These are phyloP conservation scores for Phaethornis superciliosus DNA, from an alignment of 2,113 vertebrate species.

Conservation along the genomic window DNA sequence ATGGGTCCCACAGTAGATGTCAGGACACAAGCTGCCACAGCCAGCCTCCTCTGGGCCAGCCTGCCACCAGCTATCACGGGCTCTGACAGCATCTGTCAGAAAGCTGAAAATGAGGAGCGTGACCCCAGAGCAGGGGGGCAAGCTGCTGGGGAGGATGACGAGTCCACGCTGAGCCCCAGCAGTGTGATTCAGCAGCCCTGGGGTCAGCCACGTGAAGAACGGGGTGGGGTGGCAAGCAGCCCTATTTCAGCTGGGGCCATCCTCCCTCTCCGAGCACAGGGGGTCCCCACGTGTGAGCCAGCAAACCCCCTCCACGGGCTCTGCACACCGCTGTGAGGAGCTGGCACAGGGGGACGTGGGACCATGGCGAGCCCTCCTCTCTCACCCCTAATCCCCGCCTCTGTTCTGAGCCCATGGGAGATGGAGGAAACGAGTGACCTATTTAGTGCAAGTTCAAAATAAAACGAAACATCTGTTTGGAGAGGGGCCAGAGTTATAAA, in stretches of 20 bases:
- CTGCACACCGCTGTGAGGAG: rapidly evolving
- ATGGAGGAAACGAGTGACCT: slow-evolving; percentile 72
- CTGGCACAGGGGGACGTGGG: neutral
- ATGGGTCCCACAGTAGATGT: neutral
- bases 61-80: rapidly evolving
- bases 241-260: rapidly evolving
- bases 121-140: neutral
- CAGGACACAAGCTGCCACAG: neutral
- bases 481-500: slow-evolving; percentile 76
- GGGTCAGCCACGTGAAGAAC: neutral
- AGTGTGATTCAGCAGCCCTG: slow-evolving; percentile 19
- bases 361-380: neutral
- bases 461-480: slow-evolving; percentile 84
- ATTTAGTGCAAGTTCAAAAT: slow-evolving; percentile 70
- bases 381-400: slow-evolving; percentile 11
- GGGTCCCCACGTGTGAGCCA: too few species aligned
- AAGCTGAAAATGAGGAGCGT: neutral
- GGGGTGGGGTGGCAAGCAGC: neutral
- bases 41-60: neutral
- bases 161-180: neutral
- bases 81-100: slow-evolving; percentile 14
- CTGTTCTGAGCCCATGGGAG: slow-evolving; percentile 56
- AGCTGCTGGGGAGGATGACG: neutral
- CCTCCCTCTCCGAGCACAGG: rapidly evolving
- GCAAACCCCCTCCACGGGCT: neutral